Base-by-base conservation (phyloP, 2,888 invertebrate species). In the Osedax fenrisi region DNA sequence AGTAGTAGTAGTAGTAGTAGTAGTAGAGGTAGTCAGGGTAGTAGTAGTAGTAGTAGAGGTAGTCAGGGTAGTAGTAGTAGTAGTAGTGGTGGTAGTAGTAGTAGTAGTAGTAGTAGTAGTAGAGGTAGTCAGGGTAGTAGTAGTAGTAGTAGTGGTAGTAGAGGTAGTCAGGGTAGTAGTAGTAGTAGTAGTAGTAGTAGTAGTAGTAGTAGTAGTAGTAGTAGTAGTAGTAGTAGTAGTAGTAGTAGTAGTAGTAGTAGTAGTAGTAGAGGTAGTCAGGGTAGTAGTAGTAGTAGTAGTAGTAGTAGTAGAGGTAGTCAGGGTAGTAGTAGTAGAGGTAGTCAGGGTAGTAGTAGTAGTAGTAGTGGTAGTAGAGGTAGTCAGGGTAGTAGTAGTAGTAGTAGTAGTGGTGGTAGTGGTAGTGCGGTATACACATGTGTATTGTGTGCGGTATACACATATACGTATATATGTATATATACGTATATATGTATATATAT, bases 201-300 rank as follows among this genome's bases (percentile, higher is more conserved):
- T 66, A 73, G 74, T 74, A 68, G 74, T 3, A 76, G 75, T 56
- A 72, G 64, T 66, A 75, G 76, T 69, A 64, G 23, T 74, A 76
- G 75, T 73, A 76, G 68, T 56, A 77, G 76, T 75, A 75, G 75
- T 26, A 75, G 75, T 25, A 76, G 75, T 73, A 75, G 76, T 27
- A 75, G 72, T 75, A 74, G 76, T 69, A 64, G 66, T 61, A 75
- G 74, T 62, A 72, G 66, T 71, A 64, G 66, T 67, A 64, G 61
- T 26, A 25, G 74, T 74, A 68, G 73, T 72, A 59, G 66, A 10
- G 17, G 41, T 41, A 41, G 41, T 41, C 5, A 17, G 5, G 17
- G 41, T 41, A 41, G 41, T 41, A 41, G 41, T 41, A 41, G 41
- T 41, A 41, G 41, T 41, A 41, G 41, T 41, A 41, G 41, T 41